phyloP scores from a whole-genome alignment of 2,113 vertebrate genomes.

The human region DNA sequence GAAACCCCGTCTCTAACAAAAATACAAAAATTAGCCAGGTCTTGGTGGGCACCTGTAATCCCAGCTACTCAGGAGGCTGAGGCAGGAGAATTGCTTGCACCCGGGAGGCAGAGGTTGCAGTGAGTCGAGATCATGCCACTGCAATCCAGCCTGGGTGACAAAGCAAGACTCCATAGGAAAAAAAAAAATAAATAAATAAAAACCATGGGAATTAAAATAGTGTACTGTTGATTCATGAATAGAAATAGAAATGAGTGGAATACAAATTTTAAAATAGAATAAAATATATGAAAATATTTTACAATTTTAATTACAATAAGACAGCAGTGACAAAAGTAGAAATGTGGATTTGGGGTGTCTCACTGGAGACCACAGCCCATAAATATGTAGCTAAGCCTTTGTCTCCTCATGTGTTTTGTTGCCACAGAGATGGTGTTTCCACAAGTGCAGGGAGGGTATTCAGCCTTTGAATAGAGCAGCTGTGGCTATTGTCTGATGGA shows the following conservation, averaged over 20 bases:
- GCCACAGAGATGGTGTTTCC: not conserved
- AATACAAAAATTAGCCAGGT: too few species aligned
- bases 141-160: too few species aligned
- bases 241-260: not conserved
- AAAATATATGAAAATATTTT: not conserved
- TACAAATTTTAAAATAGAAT: not conserved
- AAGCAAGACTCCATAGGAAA: not conserved
- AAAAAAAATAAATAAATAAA: not conserved
- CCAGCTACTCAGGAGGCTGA: too few species aligned
- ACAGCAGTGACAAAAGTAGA: not conserved
- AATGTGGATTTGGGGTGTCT: not conserved
- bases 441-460: too few species aligned
- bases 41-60: too few species aligned
- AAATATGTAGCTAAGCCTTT: not conserved
- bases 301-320: not conserved
- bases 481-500: not conserved
- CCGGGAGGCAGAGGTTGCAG: too few species aligned
- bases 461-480: not conserved
- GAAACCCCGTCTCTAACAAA: too few species aligned
- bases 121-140: too few species aligned
- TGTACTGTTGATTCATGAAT: not conserved
- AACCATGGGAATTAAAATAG: not conserved
- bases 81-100: too few species aligned
- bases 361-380: not conserved
- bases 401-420: not conserved